Evolutionary conservation across 2,113 vertebrate species (phyloP), one percentile per base, ranked within the genome.

Genomic region (Myrmophylax atrothorax): DNA sequence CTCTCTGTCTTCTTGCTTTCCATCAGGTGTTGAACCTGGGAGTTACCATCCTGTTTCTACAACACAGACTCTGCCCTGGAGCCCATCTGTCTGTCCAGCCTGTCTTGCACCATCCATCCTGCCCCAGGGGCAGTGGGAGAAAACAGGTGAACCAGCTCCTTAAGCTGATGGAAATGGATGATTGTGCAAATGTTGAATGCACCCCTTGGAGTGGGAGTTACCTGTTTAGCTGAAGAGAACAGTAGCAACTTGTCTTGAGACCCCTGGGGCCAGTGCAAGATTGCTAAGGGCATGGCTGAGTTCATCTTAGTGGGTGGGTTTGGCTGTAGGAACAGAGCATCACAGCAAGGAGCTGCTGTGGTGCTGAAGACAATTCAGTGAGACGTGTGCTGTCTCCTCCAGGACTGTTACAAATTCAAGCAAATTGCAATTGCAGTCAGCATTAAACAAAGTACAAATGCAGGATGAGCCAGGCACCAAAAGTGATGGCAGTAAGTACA

Each of bases 301-400:
- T 42, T 8, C 37, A 14, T 47, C 25, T 4, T 2, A 33, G 33
- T 0, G 0, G 62, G n/a, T 5, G 5, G 14, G 1, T 82, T 26
- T 52, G 20, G 33, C 24, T 20, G 4, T 5, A 7, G n/a, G 11
- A 29, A 29, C 37, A 13, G 8, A 9, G 42, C 14, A 20, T 42
- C 1, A 3, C 68, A 40, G n/a, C 22, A 25, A n/a, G 83, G 26
- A 44, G 6, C 17, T 70, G 12, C 37, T 26, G 33, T 44, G 56
- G 42, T 62, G 49, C 52, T 31, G 69, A n/a, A 29, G 26, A 14
- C 23, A 9, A 28, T 22, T 31, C 10, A 0, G 29, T 18, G 49
- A 38, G 29, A 53, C 0, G 1, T 1, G 29, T 29, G 56, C 31
- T 46, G 12, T 35, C 42, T 42, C 10, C 20, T 55, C 50, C 20